These are phyloP conservation scores for human (Homo sapiens) DNA, from an alignment of 2,113 vertebrate genomes.

Conservation along the genomic window GRCh38 chr2:143745001-143745500, in stretches of 20 bases:
- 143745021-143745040: not conserved
- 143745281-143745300: not conserved
- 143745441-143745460: slow-evolving; percentile 37
- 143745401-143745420: not conserved
- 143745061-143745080: not conserved
- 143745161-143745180: not conserved
- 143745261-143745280: not conserved
- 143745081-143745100: not conserved
- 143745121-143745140: not conserved
- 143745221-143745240: slow-evolving; percentile 38
- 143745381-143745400: not conserved
- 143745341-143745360: not conserved
- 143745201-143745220: slow-evolving; percentile 49
- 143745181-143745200: not conserved
- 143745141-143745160: slow-evolving; percentile 16
- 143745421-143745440: not conserved
- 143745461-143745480: slow-evolving; percentile 1
- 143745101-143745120: not conserved
- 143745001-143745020: not conserved
- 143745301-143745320: not conserved
- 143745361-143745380: not conserved
- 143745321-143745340: not conserved
- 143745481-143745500: slow-evolving; percentile 31
- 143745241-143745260: not conserved
- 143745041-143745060: not conserved